These are phyloP conservation scores for Agapostemon virescens DNA, from an alignment of 2,888 invertebrate species.

Conservation along the genomic window DNA sequence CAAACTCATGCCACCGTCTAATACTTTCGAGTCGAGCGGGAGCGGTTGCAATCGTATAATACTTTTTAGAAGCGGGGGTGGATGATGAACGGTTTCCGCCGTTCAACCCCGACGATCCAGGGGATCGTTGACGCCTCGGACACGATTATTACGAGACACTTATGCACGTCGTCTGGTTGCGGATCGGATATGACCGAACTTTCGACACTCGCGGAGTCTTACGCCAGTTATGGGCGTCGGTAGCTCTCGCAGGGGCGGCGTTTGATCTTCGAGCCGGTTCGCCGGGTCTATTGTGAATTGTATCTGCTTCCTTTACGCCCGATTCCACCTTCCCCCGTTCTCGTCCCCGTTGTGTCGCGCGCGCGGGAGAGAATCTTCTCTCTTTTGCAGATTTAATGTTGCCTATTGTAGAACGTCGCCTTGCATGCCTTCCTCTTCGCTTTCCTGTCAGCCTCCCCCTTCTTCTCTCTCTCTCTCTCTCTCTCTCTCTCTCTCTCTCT, in stretches of 20 bases:
- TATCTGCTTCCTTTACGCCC: slow-evolving; percentile 76
- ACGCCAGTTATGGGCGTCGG: slow-evolving; percentile 73
- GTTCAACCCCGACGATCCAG: background rate
- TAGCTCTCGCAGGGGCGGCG: slow-evolving; percentile 67
- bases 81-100: background rate
- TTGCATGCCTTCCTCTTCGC: slow-evolving; percentile 72
- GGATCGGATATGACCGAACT: slow-evolving; percentile 52
- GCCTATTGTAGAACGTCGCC: slow-evolving; percentile 73
- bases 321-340: slow-evolving; percentile 54
- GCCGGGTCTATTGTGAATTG: slow-evolving; percentile 79
- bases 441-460: slow-evolving; percentile 45
- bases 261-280: slow-evolving; percentile 80
- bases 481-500: background rate
- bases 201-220: slow-evolving; percentile 63
- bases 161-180: slow-evolving; percentile 31
- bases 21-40: background rate
- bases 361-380: slow-evolving; percentile 61
- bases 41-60: background rate
- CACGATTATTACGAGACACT: slow-evolving; percentile 1
- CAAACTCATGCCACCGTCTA: background rate
- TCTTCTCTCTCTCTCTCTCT: slow-evolving; percentile 25
- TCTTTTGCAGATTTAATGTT: slow-evolving; percentile 77
- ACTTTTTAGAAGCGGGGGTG: background rate
- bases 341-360: slow-evolving; percentile 32
- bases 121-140: background rate